A percentile compares a stretch with the other conserved stretches of the same genome.
These are phyloP conservation scores for Chlamydotis undulata DNA, from an alignment of 2,113 vertebrate species.

Conservation along the genomic window DNA sequence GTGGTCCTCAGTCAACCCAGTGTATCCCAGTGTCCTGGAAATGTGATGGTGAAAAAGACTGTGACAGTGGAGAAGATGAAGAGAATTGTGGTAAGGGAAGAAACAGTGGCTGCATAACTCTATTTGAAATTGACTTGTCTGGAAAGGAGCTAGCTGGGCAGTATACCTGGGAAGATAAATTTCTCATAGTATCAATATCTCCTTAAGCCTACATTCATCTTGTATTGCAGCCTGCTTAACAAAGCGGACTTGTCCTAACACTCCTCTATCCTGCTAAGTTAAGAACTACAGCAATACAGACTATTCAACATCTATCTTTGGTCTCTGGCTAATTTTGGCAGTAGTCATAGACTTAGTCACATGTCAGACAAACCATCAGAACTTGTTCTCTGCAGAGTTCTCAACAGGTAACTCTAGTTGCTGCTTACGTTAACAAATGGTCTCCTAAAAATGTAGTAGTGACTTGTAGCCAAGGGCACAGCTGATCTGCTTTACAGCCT, in stretches of 20 bases:
- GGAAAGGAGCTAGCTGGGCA: not conserved
- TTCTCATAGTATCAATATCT: not conserved
- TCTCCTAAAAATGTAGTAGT: not conserved
- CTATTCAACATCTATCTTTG: not conserved
- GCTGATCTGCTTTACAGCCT: not conserved
- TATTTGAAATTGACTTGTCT: not conserved
- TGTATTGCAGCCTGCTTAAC: not conserved
- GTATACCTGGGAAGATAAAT: not conserved
- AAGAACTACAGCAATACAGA: not conserved
- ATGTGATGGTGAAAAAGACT: constrained; percentile 95
- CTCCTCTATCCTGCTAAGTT: not conserved
- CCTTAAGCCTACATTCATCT: not conserved
- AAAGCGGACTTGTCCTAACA: not conserved
- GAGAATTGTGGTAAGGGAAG: constrained; percentile 89
- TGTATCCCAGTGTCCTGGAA: constrained; percentile 95
- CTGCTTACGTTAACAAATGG: not conserved
- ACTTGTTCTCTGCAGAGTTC: not conserved
- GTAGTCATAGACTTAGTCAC: not conserved
- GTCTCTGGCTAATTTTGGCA: not conserved
- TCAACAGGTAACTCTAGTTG: not conserved
- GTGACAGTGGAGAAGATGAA: constrained; percentile 93
- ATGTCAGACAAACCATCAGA: not conserved
- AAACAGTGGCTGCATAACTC: not conserved
- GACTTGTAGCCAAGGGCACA: not conserved
- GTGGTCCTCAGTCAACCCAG: constrained; percentile 87